Base-by-base conservation (phyloP, 2,113 vertebrate species). In the Phrynosoma platyrhinos region DNA sequence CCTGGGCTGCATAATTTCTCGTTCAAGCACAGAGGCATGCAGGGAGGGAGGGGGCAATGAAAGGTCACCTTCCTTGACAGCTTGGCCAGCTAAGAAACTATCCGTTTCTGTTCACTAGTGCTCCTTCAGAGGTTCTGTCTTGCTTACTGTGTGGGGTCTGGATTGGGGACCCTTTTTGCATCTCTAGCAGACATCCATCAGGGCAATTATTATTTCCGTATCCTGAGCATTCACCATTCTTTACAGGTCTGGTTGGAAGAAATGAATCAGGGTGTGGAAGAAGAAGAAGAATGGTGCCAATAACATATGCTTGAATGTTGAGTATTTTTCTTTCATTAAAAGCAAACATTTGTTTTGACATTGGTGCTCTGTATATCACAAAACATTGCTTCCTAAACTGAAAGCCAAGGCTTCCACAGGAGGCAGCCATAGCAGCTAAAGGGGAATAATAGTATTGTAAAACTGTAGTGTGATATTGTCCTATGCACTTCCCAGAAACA, bases 61-160 rank as follows among this genome's bases (percentile, higher is more conserved):
- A 87, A 87, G 85, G 85, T 87, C 85, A 87, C 85, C 85, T 87
- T 80, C 55, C 85, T 80, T 71, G 47, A 18, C 13, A 55, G 77
- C 77, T 71, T 16, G 62, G 40, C 75, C 84, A n/a, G 84, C 75
- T 52, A 62, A 85, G 55, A 85, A 55, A 14, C 74, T 47, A 47
- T 47, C 47, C 30, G 77, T 36, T 8, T 71, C n/a, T 32, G 47
- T 71, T 87, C n/a, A 36, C n/a, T 10, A 9, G 9, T 16, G 27
- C 62, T 47, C 66, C 58, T 58, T 5, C 64, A 72, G 20, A 20
- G 64, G 9, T 25, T 47, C 52, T 53, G 20, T 20, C 1, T n/a
- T 27, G 30, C 77, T 79, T 68, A 25, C 10, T 32, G 36, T 55
- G 6, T 27, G 36, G 40, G 32, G 9, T 1, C 42, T 52, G 69